Evolutionary conservation across 2,888 invertebrate species (phyloP), one percentile per base, ranked within the genome.

Genomic region (Agonopterix alstromeriana): DNA sequence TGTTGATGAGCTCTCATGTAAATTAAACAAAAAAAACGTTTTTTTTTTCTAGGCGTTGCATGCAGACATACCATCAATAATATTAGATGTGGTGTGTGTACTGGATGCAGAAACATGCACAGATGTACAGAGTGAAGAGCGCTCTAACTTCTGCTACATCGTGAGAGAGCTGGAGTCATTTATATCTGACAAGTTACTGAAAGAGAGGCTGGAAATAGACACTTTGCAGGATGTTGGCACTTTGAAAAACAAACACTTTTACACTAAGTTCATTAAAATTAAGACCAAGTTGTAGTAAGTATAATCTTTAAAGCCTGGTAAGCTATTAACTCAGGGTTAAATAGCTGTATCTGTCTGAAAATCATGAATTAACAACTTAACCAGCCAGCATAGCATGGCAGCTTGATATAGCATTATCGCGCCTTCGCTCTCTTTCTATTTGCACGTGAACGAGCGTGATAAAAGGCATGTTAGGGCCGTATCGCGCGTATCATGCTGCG

Each of bases 201-300:
- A 98, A 70, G 98, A 98, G 78, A 90, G 98, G 54, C 78, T 98
- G 61, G 98, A 98, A 83, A 95, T 97, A 67, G 98, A 98, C 64
- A 97, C 97, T 0, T 85, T 98, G 36, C 97, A 97, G 79, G 97
- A 97, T 90, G 94, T 96, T 53, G 96, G 97, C 17, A 94, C 97
- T 56, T 90, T 98, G 46, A 95, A 95, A 68, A 97, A 97, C 72
- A 95, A 95, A 74, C 94, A 93, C 61, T 97, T 97, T 84, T 95
- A 96, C 78, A 96, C 96, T 43, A 98, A 97, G 79, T 98, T 98
- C 81, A 98, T 99, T 66, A 98, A 98, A 92, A 95, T 97, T 51
- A 99, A 98, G 90, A 99, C 99, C 45, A 97, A 98, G 85, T 89
- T 99, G 70, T 99, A 98, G 98, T 98, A 91, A 93, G 97, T 95